Conservation (phyloP, 2,113 vertebrate genomes). For the Rhinogobius similis region DNA sequence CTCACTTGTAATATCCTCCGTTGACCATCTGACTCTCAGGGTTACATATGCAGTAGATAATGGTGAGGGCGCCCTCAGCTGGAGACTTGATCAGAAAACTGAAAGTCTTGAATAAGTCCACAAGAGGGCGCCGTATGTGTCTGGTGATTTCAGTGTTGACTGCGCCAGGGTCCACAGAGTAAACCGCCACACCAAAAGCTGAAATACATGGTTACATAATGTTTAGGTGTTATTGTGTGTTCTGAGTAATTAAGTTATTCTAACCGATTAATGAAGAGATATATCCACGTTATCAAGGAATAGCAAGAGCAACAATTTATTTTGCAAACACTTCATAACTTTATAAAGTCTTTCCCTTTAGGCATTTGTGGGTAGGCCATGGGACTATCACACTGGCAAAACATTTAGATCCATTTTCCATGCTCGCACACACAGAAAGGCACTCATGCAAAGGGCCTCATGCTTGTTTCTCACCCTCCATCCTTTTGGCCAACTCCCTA, state of each 20-base stretch:
- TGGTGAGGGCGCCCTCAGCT: constrained; percentile 71
- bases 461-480: constrained; percentile 44
- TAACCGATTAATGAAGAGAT: no score
- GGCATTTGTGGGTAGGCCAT: constrained; percentile 55
- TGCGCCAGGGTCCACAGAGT: constrained; percentile 69
- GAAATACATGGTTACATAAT: background rate
- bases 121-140: constrained; percentile 52
- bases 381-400: constrained; percentile 57
- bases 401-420: constrained; percentile 40
- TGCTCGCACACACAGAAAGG: background rate
- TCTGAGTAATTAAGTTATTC: background rate
- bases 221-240: background rate
- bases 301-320: background rate
- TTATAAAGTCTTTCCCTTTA: constrained; percentile 24
- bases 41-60: constrained; percentile 67
- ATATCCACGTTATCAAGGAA: background rate
- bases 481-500: constrained; percentile 71
- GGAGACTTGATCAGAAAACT: constrained; percentile 60
- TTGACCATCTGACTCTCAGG: constrained; percentile 59
- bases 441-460: background rate
- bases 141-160: constrained; percentile 66
- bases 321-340: constrained; percentile 8
- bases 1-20: constrained; percentile 73
- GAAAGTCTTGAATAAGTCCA: constrained; percentile 39
- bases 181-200: constrained; percentile 67